Evolutionary conservation across 2,797 vertebrate genomes (phyloP).

Genomic region (Graptemys geographica): DNA sequence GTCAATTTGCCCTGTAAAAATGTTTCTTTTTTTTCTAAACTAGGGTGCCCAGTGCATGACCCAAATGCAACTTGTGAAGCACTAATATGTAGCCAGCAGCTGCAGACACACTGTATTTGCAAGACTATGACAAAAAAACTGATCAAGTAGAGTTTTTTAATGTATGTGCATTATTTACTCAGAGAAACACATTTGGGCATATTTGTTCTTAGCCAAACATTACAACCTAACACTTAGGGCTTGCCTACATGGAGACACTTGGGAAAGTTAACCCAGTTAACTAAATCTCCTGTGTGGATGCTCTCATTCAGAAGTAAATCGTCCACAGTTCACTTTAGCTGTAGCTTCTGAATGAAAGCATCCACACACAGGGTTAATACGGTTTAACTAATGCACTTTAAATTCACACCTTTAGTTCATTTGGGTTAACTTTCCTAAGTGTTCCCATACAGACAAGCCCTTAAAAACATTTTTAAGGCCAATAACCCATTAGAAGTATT

Average conservation of each 20-base stretch:
- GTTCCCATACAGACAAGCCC: background rate
- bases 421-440: background rate
- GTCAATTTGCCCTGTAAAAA: background rate
- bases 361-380: background rate
- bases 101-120: background rate
- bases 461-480: background rate
- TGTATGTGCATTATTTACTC: background rate
- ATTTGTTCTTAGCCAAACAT: background rate
- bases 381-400: background rate
- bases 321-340: background rate
- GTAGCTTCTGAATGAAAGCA: background rate
- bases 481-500: too few relatives aligned
- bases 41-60: accelerated
- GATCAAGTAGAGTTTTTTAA: background rate
- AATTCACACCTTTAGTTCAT: background rate
- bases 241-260: background rate
- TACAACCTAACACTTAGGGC: background rate
- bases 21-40: accelerated
- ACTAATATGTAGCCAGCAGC: background rate
- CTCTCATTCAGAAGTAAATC: background rate
- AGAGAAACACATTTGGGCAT: background rate
- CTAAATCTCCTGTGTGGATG: background rate
- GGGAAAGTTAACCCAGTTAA: background rate
- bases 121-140: background rate
- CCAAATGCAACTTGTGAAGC: background rate